phyloP scores from a whole-genome alignment of 2,888 invertebrate genomes.

The Argynnis bischoffii region DNA sequence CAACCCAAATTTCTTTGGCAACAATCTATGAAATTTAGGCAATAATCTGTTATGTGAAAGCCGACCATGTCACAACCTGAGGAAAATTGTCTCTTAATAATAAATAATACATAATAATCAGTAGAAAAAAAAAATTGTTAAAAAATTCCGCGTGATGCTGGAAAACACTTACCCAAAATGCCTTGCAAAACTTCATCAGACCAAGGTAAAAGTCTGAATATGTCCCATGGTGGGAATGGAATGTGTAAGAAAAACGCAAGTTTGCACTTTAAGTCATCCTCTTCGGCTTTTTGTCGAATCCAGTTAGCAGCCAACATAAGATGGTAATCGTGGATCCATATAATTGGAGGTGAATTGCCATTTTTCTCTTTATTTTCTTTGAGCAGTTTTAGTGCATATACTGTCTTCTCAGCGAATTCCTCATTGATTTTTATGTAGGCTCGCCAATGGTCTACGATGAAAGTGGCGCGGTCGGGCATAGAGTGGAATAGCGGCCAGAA shows the following conservation, averaged over 20 bases:
- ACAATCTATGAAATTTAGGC: slow-evolving; percentile 95
- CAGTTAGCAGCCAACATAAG: slow-evolving; percentile 96
- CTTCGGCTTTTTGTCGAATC: slow-evolving; percentile 91
- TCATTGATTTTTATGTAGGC: slow-evolving; percentile 91
- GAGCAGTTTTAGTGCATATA: slow-evolving; percentile 84
- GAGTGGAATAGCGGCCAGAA: slow-evolving; percentile 97
- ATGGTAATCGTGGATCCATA: slow-evolving; percentile 98
- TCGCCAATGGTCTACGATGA: slow-evolving; percentile 91
- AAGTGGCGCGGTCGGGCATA: slow-evolving; percentile 94
- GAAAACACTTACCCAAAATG: slow-evolving; percentile 85
- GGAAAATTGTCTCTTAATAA: slow-evolving; percentile 26
- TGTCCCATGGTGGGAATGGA: slow-evolving; percentile 97
- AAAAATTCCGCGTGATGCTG: background rate
- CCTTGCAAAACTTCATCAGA: slow-evolving; percentile 97
- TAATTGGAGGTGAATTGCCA: slow-evolving; percentile 84
- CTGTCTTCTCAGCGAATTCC: slow-evolving; percentile 90
- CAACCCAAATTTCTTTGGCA: slow-evolving; percentile 93
- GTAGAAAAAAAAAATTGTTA: background rate
- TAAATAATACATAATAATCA: background rate
- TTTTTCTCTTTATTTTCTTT: slow-evolving; percentile 74
- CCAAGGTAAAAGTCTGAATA: slow-evolving; percentile 94
- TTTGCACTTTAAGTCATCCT: slow-evolving; percentile 88
- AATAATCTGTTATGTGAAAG: slow-evolving; percentile 95
- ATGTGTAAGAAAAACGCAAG: slow-evolving; percentile 97
- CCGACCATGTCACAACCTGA: slow-evolving; percentile 95